Percentiles rank a stretch among this genome's conserved stretches.
These are phyloP conservation scores for Mnemiopsis leidyi DNA, from an alignment of 37 sponge, comb jelly and placozoan species.

Conservation along the genomic window DNA sequence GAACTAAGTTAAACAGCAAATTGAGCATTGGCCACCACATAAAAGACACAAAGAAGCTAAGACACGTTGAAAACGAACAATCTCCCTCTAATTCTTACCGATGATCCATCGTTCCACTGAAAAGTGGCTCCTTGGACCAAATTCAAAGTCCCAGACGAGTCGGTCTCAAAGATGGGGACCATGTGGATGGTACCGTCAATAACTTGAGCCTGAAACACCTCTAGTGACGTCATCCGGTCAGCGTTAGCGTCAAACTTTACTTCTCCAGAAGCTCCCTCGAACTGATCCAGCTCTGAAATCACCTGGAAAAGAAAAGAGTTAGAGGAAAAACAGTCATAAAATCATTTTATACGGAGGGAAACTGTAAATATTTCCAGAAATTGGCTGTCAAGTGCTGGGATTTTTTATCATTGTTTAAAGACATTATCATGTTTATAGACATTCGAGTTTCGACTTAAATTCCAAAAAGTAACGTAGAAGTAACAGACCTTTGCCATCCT, in stretches of 20 bases:
- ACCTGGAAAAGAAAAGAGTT: background rate
- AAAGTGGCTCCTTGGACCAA: background rate
- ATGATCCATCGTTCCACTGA: constrained; percentile 54
- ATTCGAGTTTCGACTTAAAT: too few species aligned
- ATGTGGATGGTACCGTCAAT: background rate
- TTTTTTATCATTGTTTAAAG: too few species aligned
- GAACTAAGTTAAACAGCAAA: too few species aligned
- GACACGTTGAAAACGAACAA: background rate
- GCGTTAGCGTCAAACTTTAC: constrained; percentile 48
- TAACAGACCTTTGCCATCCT: background rate
- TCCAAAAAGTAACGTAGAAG: too few species aligned
- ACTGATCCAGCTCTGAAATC: background rate
- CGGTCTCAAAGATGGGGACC: constrained; percentile 48
- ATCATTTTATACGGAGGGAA: too few species aligned
- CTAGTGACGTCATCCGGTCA: constrained; percentile 22
- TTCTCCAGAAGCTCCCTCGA: constrained; percentile 31
- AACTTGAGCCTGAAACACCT: constrained; percentile 57
- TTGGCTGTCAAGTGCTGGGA: too few species aligned
- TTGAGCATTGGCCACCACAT: too few species aligned
- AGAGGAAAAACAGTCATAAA: background rate
- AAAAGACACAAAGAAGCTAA: too few species aligned
- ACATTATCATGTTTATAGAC: too few species aligned
- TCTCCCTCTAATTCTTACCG: background rate
- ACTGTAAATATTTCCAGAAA: too few species aligned
- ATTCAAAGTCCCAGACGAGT: background rate